Evolutionary conservation across 2,888 invertebrate species (phyloP).

Genomic region (Stenichneumon culpator): DNA sequence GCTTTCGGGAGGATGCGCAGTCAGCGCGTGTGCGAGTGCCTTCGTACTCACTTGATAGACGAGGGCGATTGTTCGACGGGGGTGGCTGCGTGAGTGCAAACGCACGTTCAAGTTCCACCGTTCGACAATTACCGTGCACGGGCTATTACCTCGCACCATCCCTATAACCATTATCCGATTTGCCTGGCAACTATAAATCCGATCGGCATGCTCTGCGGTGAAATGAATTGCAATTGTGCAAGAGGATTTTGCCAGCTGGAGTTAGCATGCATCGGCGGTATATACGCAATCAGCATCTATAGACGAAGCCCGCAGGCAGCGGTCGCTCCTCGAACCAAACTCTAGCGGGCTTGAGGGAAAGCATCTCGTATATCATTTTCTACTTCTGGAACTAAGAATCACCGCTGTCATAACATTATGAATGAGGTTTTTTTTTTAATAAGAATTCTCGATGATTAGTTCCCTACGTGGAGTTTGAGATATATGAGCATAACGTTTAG

Average conservation of each 20-base stretch:
- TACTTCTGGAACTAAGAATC: no score
- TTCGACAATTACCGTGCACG: constrained; percentile 64
- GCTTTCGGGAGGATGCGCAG: constrained; percentile 40
- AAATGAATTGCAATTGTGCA: constrained; percentile 56
- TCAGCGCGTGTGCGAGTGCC: constrained; percentile 29
- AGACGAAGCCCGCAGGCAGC: neutral
- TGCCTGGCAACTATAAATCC: constrained; percentile 68
- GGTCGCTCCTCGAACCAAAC: neutral
- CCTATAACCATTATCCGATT: constrained; percentile 66
- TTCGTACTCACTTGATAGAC: constrained; percentile 30
- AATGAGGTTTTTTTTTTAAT: no score
- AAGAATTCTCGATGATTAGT: no score
- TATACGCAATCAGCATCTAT: neutral
- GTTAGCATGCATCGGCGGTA: neutral
- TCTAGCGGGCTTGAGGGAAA: neutral
- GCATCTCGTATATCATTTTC: neutral
- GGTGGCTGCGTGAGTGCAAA: constrained; percentile 50
- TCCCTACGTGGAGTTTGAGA: no score
- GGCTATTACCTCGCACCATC: constrained; percentile 63
- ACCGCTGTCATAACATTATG: no score
- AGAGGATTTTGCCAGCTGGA: constrained; percentile 45
- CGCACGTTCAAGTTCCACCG: constrained; percentile 65
- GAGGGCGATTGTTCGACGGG: neutral
- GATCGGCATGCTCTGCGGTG: constrained; percentile 52
- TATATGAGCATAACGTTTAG: no score